Conservation (phyloP, 2,888 invertebrate genomes). For the Pharmacophagus antenor region DNA sequence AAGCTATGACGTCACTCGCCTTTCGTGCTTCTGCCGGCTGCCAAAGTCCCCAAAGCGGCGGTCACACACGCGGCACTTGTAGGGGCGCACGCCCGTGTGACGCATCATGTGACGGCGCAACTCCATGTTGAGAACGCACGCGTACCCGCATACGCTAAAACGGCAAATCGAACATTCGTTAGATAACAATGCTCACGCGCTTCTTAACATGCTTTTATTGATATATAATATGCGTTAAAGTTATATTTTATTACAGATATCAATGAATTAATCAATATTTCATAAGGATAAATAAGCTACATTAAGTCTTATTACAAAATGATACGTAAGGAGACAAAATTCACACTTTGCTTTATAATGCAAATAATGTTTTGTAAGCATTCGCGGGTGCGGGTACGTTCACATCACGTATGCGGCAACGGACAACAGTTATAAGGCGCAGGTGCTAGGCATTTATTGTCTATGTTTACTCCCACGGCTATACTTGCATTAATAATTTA, state of each 20-base stretch:
- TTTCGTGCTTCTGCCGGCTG: constrained; percentile 73
- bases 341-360: too few relatives aligned
- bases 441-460: constrained; percentile 40
- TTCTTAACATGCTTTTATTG: too few relatives aligned
- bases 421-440: constrained; percentile 46
- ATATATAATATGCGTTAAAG: too few relatives aligned
- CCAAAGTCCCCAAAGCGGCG: constrained; percentile 73
- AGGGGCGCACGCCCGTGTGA: constrained; percentile 70
- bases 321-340: too few relatives aligned
- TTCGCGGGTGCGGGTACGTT: constrained; percentile 56
- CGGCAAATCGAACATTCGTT: background rate
- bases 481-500: background rate
- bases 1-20: constrained; percentile 47
- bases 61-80: constrained; percentile 73
- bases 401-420: constrained; percentile 44
- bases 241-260: too few relatives aligned
- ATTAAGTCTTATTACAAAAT: too few relatives aligned
- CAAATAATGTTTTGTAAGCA: constrained; percentile 13
- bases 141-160: constrained; percentile 54
- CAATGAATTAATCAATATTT: too few relatives aligned
- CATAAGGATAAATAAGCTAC: too few relatives aligned
- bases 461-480: background rate
- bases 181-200: background rate
- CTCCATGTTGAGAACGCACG: constrained; percentile 56
- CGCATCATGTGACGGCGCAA: constrained; percentile 71